Evolutionary conservation across 2,797 vertebrate species (phyloP).

Genomic region (Schizopygopsis malacanthus): DNA sequence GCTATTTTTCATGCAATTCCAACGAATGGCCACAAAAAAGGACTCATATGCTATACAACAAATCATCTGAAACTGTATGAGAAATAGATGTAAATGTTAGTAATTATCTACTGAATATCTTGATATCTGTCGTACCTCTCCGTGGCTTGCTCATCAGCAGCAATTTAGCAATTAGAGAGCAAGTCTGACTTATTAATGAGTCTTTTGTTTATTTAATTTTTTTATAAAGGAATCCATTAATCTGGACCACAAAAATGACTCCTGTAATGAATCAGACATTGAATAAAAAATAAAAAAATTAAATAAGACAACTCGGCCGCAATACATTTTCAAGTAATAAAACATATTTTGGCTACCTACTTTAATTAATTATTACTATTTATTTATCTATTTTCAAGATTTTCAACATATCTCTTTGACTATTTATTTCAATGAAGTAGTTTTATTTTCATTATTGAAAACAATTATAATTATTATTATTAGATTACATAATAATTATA

Average conservation of each 20-base stretch:
- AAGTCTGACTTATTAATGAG: no score
- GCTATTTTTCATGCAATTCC: background rate
- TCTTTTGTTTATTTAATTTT: background rate
- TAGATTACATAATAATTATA: background rate
- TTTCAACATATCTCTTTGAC: background rate
- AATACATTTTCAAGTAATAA: background rate
- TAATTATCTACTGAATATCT: background rate
- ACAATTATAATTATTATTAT: background rate
- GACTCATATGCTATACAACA: background rate
- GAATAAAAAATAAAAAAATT: background rate
- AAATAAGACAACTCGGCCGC: background rate
- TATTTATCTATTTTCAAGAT: no score
- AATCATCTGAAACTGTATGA: background rate
- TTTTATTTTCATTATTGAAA: no score
- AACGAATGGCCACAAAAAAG: background rate
- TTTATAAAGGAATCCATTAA: background rate
- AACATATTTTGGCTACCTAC: background rate
- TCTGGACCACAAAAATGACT: background rate
- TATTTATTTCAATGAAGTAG: background rate
- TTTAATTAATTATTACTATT: background rate
- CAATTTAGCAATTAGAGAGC: background rate
- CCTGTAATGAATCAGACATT: background rate
- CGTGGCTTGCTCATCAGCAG: background rate
- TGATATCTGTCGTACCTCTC: background rate
- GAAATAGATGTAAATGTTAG: background rate